Percentiles rank a stretch among this genome's conserved stretches.
Conservation (phyloP, 2,888 invertebrate species). For the Ischnura elegans region DNA sequence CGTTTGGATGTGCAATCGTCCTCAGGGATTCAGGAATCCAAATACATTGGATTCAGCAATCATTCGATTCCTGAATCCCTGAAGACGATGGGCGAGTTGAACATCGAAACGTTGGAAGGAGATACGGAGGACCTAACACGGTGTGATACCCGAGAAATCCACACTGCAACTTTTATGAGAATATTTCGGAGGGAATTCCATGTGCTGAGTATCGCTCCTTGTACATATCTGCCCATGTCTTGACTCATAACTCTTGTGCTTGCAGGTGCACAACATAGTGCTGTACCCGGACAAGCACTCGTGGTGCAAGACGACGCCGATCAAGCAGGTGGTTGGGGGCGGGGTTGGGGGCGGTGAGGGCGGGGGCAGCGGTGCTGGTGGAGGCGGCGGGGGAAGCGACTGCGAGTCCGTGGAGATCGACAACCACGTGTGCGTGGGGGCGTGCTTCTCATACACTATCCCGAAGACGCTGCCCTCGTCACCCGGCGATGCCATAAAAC, state of each 20-base stretch:
- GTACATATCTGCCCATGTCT: too few relatives aligned
- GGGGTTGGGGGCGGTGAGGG: slow-evolving; percentile 86
- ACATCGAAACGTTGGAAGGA: too few relatives aligned
- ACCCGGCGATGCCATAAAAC: slow-evolving; percentile 83
- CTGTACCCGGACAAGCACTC: slow-evolving; percentile 85
- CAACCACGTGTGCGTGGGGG: slow-evolving; percentile 86
- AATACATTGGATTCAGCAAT: too few relatives aligned
- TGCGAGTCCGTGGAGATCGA: slow-evolving; percentile 84
- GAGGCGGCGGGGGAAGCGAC: slow-evolving; percentile 2
- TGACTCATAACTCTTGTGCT: neutral
- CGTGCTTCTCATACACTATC: slow-evolving; percentile 86
- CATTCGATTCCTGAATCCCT: too few relatives aligned
- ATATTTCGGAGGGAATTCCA: too few relatives aligned
- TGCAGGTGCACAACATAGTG: slow-evolving; percentile 85
- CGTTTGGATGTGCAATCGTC: too few relatives aligned
- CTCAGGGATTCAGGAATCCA: too few relatives aligned
- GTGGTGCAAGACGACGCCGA: slow-evolving; percentile 85
- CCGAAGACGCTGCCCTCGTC: slow-evolving; percentile 84
- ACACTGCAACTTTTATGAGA: too few relatives aligned
- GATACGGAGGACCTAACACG: too few relatives aligned
- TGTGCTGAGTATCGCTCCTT: too few relatives aligned
- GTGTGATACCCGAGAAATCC: too few relatives aligned
- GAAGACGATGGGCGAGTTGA: too few relatives aligned
- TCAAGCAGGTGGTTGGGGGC: slow-evolving; percentile 84
- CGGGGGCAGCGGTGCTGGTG: slow-evolving; percentile 75